phyloP scores from a whole-genome alignment of 2,797 vertebrate species.

The Bufotes viridis region DNA sequence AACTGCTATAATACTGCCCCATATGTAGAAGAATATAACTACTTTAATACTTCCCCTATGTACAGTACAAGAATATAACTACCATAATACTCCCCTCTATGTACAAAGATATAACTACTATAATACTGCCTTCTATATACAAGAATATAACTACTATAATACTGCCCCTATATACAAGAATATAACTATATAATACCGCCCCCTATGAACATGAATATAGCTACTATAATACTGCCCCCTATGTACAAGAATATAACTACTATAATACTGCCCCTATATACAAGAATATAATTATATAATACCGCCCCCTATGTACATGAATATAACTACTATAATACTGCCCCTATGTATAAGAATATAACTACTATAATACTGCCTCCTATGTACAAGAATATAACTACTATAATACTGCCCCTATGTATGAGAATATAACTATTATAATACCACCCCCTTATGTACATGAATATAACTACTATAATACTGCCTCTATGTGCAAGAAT shows the following conservation, averaged over 20 bases:
- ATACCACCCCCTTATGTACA: not conserved
- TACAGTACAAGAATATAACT: not conserved
- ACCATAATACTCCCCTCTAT: not conserved
- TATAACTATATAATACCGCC: not conserved
- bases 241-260: no score
- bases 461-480: not conserved
- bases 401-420: not conserved
- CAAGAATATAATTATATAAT: not conserved
- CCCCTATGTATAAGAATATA: no score
- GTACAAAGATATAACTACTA: constrained; percentile 1
- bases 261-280: constrained; percentile 1
- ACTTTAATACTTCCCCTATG: not conserved
- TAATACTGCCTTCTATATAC: not conserved
- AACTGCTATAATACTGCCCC: not conserved
- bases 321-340: no score
- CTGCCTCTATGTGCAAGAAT: not conserved
- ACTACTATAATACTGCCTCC: no score
- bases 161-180: not conserved
- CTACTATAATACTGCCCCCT: not conserved
- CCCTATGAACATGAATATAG: no score
- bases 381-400: not conserved
- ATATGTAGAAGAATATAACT: not conserved
- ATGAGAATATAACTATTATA: not conserved
- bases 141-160: constrained; percentile 6
- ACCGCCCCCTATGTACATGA: no score